Conservation (phyloP, 2,888 invertebrate genomes). For the Metallyticus violacea region DNA sequence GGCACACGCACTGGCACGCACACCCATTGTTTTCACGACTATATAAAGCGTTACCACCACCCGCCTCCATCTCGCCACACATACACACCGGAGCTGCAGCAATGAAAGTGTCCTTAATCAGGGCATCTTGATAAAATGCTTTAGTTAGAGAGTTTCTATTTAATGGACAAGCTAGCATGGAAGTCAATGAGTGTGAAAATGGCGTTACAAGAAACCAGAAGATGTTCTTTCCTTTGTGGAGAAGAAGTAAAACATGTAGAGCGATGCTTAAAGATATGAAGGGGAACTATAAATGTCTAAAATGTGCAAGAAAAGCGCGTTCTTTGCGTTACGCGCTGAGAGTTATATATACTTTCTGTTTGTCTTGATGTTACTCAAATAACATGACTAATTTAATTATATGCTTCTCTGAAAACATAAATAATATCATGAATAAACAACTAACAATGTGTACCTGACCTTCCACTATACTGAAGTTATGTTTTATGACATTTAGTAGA, state of each 20-base stretch:
- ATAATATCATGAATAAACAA: no score
- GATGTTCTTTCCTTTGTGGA: no score
- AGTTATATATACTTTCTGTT: no score
- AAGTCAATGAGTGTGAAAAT: background rate
- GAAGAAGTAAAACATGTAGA: background rate
- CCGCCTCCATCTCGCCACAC: background rate
- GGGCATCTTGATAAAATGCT: background rate
- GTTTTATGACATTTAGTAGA: no score
- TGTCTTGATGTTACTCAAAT: no score
- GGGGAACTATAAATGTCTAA: no score
- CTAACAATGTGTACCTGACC: no score
- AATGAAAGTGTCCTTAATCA: background rate
- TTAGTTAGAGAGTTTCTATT: background rate
- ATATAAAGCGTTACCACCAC: background rate
- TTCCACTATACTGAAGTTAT: no score
- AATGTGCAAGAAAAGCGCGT: no score
- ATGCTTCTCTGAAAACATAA: no score
- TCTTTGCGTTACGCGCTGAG: no score
- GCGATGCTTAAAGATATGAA: background rate
- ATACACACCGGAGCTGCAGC: background rate
- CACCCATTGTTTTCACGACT: background rate
- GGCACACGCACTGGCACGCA: background rate
- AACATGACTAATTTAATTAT: no score
- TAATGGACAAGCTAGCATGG: background rate
- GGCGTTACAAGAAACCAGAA: background rate